Conservation (phyloP, 2,113 vertebrate species). For the Perca schrenkii region DNA sequence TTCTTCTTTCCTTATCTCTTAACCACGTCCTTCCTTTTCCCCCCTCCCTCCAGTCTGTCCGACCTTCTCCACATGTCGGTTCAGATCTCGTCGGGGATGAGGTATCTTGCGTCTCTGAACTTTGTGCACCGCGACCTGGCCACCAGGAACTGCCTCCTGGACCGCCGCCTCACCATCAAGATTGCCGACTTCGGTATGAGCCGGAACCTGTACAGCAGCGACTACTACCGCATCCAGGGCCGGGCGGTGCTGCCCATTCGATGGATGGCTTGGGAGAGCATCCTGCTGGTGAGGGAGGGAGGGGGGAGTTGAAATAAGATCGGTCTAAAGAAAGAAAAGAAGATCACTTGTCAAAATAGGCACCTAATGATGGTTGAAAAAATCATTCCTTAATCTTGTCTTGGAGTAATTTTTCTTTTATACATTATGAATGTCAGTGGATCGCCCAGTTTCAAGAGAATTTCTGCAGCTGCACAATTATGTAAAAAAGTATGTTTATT, state of each 20-base stretch:
- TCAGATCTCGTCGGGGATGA: slow-evolving; percentile 90
- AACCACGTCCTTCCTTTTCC: not conserved
- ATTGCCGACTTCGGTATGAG: slow-evolving; percentile 92
- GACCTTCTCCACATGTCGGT: slow-evolving; percentile 90
- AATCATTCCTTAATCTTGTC: too few species aligned
- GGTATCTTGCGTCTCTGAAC: slow-evolving; percentile 88
- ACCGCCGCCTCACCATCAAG: slow-evolving; percentile 90
- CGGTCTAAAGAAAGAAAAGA: not conserved
- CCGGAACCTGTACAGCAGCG: slow-evolving; percentile 89
- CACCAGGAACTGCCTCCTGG: slow-evolving; percentile 90
- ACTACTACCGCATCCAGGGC: slow-evolving; percentile 91
- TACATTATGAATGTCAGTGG: not conserved
- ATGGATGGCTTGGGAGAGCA: slow-evolving; percentile 93
- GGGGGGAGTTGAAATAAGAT: too few species aligned
- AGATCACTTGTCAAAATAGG: not conserved
- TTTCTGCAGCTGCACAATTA: not conserved
- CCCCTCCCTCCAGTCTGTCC: slow-evolving; percentile 72
- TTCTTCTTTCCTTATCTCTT: not conserved
- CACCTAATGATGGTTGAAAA: not conserved
- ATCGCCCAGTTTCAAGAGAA: not conserved
- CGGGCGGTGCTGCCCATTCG: slow-evolving; percentile 89
- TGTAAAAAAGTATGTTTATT: not conserved
- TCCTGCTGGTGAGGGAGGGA: slow-evolving; percentile 83
- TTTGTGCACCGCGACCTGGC: slow-evolving; percentile 90
- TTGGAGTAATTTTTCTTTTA: not conserved